A percentile compares a stretch with the other conserved stretches of the same genome.
phyloP scores from a whole-genome alignment of 37 sponge, comb jelly and placozoan genomes.

The Beroe forskalii region DNA sequence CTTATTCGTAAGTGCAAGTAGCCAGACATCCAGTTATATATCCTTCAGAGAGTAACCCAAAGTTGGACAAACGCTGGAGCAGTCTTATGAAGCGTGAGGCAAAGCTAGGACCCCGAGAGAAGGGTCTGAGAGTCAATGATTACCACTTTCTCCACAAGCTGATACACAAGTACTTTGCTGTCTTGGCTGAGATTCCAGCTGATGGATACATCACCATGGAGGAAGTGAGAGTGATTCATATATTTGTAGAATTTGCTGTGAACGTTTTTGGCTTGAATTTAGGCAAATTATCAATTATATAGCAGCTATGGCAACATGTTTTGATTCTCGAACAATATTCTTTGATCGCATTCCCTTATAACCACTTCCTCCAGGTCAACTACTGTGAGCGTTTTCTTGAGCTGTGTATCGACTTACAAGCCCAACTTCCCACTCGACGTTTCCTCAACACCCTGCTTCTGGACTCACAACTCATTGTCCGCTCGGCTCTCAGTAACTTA shows the following conservation, averaged over 20 bases:
- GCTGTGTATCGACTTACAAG: conserved; percentile 84
- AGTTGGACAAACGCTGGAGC: conserved; percentile 80
- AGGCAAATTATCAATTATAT: too few species aligned
- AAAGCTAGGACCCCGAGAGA: conserved; percentile 68
- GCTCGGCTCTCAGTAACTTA: conserved; percentile 72
- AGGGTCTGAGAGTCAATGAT: conserved; percentile 66
- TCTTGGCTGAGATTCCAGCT: conserved; percentile 72
- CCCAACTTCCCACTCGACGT: conserved; percentile 87
- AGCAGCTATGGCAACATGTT: too few species aligned
- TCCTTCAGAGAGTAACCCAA: conserved; percentile 60
- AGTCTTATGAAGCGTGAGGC: conserved; percentile 76
- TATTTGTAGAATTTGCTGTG: too few species aligned
- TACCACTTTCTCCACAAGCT: conserved; percentile 73
- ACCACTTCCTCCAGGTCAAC: conserved; percentile 69
- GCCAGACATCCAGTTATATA: too few species aligned
- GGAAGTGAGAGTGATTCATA: conserved; percentile 2
- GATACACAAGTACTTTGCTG: conserved; percentile 76
- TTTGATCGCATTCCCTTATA: too few species aligned
- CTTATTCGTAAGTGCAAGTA: too few species aligned
- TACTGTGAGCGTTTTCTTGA: conserved; percentile 93
- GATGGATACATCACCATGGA: conserved; percentile 50
- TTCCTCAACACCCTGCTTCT: conserved; percentile 95
- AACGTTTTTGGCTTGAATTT: too few species aligned
- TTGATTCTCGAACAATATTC: too few species aligned
- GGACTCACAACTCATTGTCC: conserved; percentile 79